phyloP scores from a whole-genome alignment of 2,113 vertebrate genomes.

The Charina bottae region DNA sequence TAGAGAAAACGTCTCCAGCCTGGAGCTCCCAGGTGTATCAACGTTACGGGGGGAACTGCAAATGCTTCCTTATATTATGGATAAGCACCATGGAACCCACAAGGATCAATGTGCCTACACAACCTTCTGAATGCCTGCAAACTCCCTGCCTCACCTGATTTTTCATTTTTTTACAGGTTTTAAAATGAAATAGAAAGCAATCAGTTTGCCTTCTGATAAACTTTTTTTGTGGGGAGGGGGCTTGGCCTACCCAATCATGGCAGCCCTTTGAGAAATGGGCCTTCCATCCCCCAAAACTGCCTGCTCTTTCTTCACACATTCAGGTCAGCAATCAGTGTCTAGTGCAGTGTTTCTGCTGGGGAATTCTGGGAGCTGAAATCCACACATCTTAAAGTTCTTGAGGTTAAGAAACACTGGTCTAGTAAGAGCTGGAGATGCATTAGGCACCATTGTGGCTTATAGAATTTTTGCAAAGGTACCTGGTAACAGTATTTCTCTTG shows the following conservation, averaged over 20 bases:
- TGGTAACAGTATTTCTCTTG: background rate
- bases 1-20: background rate
- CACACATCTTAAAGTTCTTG: background rate
- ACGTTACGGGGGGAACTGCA: background rate
- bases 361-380: background rate
- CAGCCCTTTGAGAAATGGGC: background rate
- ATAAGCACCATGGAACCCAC: background rate
- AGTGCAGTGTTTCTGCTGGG: background rate
- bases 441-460: background rate
- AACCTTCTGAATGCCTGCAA: background rate
- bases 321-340: background rate
- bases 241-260: background rate
- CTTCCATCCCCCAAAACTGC: background rate
- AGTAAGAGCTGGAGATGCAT: background rate
- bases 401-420: background rate
- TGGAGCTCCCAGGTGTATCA: background rate
- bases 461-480: background rate
- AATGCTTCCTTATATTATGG: background rate
- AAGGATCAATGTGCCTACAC: background rate
- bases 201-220: background rate
- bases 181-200: background rate
- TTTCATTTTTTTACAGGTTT: background rate
- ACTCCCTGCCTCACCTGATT: background rate
- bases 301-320: background rate
- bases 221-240: background rate